Conservation (phyloP, 2,113 vertebrate genomes). For the Mobula hypostoma region DNA sequence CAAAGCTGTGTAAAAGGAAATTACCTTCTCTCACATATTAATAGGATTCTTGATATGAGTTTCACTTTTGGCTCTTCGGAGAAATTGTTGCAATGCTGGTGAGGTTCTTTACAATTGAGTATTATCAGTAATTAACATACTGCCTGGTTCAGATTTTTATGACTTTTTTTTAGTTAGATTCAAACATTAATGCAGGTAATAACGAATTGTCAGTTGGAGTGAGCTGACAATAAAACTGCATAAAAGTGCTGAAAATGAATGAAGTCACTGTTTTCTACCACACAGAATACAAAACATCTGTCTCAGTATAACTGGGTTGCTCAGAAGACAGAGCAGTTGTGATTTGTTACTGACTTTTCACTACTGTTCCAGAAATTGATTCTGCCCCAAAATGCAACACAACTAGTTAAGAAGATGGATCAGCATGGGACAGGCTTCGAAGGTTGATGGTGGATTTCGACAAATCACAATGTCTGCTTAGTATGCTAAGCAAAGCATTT, state of each 20-base stretch:
- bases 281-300: neutral
- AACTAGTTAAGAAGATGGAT: neutral
- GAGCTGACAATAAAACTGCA: neutral
- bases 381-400: neutral
- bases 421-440: neutral
- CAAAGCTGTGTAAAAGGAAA: neutral
- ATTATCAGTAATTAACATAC: neutral
- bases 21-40: neutral
- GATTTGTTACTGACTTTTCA: neutral
- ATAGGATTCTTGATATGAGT: neutral
- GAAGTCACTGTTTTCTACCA: neutral
- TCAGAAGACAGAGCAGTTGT: neutral
- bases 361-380: constrained; percentile 17
- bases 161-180: neutral
- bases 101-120: neutral
- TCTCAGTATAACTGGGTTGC: neutral
- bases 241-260: neutral
- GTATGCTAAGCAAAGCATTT: neutral
- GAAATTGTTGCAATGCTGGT: neutral
- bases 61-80: neutral
- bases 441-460: neutral
- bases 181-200: neutral
- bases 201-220: neutral
- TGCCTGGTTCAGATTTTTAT: neutral
- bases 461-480: neutral